These are phyloP conservation scores for Butorides virescens DNA, from an alignment of 2,113 vertebrate species.

Conservation along the genomic window DNA sequence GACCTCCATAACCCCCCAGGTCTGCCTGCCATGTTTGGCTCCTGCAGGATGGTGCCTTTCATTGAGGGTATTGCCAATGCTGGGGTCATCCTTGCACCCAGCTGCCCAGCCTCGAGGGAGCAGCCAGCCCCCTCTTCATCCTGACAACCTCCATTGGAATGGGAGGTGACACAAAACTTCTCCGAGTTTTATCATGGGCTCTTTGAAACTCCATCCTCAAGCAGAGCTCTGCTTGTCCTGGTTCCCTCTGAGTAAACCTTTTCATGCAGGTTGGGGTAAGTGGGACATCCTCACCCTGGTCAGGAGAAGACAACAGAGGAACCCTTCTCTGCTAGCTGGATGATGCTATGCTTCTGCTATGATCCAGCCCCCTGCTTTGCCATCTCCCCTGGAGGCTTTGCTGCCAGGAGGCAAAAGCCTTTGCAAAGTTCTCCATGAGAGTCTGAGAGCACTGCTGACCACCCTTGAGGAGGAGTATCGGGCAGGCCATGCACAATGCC, in stretches of 20 bases:
- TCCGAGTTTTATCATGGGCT: not conserved
- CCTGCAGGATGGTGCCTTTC: not conserved
- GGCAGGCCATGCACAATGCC: not conserved
- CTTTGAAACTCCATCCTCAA: not conserved
- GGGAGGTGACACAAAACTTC: not conserved
- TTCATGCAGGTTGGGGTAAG: not conserved
- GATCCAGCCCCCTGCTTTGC: not conserved
- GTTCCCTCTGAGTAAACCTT: not conserved
- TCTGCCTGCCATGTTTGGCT: not conserved
- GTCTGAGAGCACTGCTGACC: not conserved
- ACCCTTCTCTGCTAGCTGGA: not conserved
- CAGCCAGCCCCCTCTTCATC: not conserved
- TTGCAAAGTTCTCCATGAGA: not conserved
- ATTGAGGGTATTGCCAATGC: accelerated
- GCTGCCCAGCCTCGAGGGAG: not conserved
- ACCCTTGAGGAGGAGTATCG: not conserved
- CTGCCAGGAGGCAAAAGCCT: not conserved
- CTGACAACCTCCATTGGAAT: not conserved
- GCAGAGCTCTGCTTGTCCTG: not conserved
- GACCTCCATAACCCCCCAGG: not conserved
- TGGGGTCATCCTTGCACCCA: not conserved
- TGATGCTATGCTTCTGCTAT: not conserved
- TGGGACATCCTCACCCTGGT: not conserved
- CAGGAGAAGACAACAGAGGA: not conserved
- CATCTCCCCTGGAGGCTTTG: not conserved